Conservation (phyloP, 1,140 invertebrate species). For the Bicyclus anynana region DNA sequence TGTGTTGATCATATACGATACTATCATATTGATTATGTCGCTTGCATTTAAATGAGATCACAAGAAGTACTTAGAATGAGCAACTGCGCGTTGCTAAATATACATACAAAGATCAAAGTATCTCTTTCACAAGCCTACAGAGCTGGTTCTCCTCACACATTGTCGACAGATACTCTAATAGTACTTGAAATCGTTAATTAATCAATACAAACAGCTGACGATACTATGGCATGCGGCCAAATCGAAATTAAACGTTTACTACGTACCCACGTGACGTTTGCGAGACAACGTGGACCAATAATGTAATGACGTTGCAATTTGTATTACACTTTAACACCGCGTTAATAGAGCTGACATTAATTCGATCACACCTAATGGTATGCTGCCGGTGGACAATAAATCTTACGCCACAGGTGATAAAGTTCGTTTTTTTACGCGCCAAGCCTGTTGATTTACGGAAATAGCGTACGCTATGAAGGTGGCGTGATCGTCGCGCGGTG, state of each 20-base stretch:
- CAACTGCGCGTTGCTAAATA: too few relatives aligned
- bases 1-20: too few relatives aligned
- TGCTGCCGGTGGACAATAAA: slow-evolving; percentile 3
- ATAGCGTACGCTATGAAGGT: slow-evolving; percentile 35
- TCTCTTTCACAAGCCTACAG: too few relatives aligned
- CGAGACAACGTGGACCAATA: neutral
- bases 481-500: slow-evolving; percentile 56
- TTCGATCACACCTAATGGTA: neutral
- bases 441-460: slow-evolving; percentile 21
- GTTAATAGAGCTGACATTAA: slow-evolving; percentile 2
- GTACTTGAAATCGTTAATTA: slow-evolving; percentile 17
- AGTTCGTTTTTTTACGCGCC: slow-evolving; percentile 11
- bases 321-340: slow-evolving; percentile 5
- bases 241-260: slow-evolving; percentile 1
- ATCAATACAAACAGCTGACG: slow-evolving; percentile 31
- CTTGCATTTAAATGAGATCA: too few relatives aligned
- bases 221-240: slow-evolving; percentile 37
- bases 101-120: too few relatives aligned
- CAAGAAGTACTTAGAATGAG: too few relatives aligned
- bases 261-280: neutral
- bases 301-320: slow-evolving; percentile 1
- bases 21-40: too few relatives aligned
- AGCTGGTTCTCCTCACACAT: neutral
- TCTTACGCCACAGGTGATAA: slow-evolving; percentile 5
- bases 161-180: neutral